These are phyloP conservation scores for Lacerta viridis DNA, from an alignment of 2,797 vertebrate species.

Conservation along the genomic window DNA sequence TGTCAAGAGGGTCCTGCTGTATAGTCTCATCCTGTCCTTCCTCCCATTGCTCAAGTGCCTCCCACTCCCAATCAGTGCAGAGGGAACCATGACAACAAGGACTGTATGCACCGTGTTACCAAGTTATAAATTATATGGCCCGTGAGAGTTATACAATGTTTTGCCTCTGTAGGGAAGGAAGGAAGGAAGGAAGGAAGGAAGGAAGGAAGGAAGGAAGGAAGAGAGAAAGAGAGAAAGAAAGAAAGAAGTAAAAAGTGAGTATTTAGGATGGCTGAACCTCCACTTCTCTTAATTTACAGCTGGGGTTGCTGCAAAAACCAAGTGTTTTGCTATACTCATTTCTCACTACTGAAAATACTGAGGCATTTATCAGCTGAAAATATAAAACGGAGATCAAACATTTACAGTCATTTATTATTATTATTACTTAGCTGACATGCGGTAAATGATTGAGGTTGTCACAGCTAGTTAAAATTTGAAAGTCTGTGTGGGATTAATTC, in stretches of 20 bases:
- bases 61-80: too few relatives aligned
- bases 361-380: neutral
- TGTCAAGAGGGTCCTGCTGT: too few relatives aligned
- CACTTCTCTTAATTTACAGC: conserved; percentile 6
- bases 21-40: too few relatives aligned
- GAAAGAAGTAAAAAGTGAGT: neutral
- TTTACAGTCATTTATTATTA: neutral
- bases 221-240: too few relatives aligned
- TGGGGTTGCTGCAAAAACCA: neutral
- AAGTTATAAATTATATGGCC: neutral
- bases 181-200: too few relatives aligned
- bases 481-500: neutral
- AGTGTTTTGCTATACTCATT: neutral
- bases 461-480: neutral
- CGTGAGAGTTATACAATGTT: neutral
- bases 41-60: too few relatives aligned
- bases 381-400: neutral
- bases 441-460: neutral
- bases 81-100: too few relatives aligned
- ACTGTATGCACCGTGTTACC: neutral
- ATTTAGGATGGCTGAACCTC: neutral
- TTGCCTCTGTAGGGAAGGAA: neutral
- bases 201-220: too few relatives aligned
- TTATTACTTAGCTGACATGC: neutral
- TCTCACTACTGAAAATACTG: neutral